Percentiles rank a stretch among this genome's conserved stretches.
Conservation (phyloP, 2,888 invertebrate genomes). For the Leucoma salicis region DNA sequence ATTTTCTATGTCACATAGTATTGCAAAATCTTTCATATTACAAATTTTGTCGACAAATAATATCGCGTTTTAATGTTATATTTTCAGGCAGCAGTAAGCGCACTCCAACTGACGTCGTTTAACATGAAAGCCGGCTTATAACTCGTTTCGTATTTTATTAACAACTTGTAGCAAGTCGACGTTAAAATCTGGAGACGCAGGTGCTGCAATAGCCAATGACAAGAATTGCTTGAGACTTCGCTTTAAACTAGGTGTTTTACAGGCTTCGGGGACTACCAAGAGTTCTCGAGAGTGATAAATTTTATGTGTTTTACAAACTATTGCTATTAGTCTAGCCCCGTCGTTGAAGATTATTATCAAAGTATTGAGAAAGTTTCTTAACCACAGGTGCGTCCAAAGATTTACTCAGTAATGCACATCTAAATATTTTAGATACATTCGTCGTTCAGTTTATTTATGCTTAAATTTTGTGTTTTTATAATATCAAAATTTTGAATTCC, state of each 20-base stretch:
- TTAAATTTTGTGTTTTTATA: too few relatives aligned
- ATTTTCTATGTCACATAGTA: too few relatives aligned
- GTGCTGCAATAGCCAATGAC: slow-evolving; percentile 23
- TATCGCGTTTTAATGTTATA: slow-evolving; percentile 3
- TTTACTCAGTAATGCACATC: too few relatives aligned
- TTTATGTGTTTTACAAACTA: slow-evolving; percentile 7
- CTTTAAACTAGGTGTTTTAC: slow-evolving; percentile 29
- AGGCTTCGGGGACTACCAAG: slow-evolving; percentile 7
- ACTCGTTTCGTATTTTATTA: slow-evolving; percentile 25
- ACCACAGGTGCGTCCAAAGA: too few relatives aligned
- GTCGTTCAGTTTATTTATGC: too few relatives aligned
- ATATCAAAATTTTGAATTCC: too few relatives aligned
- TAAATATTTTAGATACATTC: too few relatives aligned
- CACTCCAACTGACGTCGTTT: slow-evolving; percentile 15
- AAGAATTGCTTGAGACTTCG: slow-evolving; percentile 12
- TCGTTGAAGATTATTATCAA: background rate
- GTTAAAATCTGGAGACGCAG: slow-evolving; percentile 30
- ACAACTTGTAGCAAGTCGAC: slow-evolving; percentile 24
- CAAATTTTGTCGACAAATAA: too few relatives aligned
- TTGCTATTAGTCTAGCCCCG: slow-evolving; percentile 1
- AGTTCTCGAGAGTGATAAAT: slow-evolving; percentile 12
- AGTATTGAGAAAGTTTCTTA: slow-evolving; percentile 4
- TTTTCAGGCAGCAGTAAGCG: slow-evolving; percentile 21
- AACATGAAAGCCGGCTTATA: slow-evolving; percentile 8
- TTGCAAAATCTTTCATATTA: too few relatives aligned